A percentile compares a stretch with the other conserved stretches of the same genome.
Conservation (phyloP, 1,140 invertebrate genomes). For the Trypoxylus dichotomus region DNA sequence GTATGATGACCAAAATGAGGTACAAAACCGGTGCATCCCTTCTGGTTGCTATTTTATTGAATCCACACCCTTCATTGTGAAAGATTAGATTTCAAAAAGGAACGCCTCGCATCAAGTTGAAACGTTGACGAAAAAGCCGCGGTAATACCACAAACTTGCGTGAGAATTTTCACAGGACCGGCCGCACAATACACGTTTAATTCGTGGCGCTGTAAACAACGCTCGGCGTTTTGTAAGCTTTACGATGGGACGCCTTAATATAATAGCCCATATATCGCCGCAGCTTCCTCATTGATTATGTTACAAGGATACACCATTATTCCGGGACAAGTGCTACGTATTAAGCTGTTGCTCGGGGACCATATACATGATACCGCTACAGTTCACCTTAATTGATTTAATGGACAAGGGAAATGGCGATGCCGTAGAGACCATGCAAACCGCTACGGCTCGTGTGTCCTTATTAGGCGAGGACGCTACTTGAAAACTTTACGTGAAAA, state of each 20-base stretch:
- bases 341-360: neutral
- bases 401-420: neutral
- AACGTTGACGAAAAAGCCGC: too few relatives aligned
- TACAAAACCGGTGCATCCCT: too few relatives aligned
- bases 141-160: too few relatives aligned
- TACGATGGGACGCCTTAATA: neutral
- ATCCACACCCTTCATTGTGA: too few relatives aligned
- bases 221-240: neutral
- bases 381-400: neutral
- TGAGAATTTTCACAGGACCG: too few relatives aligned
- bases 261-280: neutral
- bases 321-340: neutral
- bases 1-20: too few relatives aligned
- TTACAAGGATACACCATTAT: constrained; percentile 6
- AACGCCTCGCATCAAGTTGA: too few relatives aligned
- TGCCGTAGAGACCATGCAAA: neutral
- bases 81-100: too few relatives aligned
- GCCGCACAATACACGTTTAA: neutral
- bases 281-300: neutral
- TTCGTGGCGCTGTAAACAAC: neutral
- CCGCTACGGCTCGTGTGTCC: neutral
- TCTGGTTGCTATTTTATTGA: too few relatives aligned
- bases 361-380: neutral
- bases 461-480: neutral
- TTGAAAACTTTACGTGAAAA: neutral